Percentiles rank a stretch among this genome's conserved stretches.
Conservation (phyloP, 2,113 vertebrate species). For the Hylia prasina region DNA sequence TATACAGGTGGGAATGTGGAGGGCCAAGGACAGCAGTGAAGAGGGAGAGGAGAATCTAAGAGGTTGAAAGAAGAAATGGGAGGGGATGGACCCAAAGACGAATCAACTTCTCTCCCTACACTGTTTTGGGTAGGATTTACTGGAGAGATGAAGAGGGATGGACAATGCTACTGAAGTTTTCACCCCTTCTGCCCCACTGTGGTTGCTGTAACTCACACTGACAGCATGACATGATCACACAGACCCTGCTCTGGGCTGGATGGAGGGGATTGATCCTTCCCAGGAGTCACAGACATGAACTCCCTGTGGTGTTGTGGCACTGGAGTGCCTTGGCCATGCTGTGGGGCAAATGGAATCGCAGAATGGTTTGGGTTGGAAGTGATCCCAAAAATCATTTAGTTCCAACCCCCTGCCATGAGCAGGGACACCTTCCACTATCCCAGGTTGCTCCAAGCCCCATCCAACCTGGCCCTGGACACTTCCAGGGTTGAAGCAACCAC, state of each 20-base stretch:
- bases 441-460: not conserved
- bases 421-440: not conserved
- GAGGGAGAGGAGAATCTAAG: not conserved
- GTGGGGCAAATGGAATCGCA: not conserved
- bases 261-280: not conserved
- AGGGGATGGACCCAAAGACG: not conserved
- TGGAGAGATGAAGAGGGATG: no score
- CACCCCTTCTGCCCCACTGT: not conserved
- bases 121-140: not conserved
- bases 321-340: not conserved
- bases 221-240: not conserved
- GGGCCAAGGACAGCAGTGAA: not conserved
- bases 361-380: not conserved
- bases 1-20: no score
- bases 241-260: not conserved
- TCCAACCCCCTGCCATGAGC: not conserved
- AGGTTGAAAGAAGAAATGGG: not conserved
- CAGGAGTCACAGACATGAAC: not conserved
- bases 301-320: not conserved
- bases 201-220: not conserved
- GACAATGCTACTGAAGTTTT: not conserved
- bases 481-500: not conserved
- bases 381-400: fast-evolving
- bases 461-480: not conserved
- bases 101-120: not conserved